Conservation (phyloP, 2,797 vertebrate species). For the Clarias laeviceps region DNA sequence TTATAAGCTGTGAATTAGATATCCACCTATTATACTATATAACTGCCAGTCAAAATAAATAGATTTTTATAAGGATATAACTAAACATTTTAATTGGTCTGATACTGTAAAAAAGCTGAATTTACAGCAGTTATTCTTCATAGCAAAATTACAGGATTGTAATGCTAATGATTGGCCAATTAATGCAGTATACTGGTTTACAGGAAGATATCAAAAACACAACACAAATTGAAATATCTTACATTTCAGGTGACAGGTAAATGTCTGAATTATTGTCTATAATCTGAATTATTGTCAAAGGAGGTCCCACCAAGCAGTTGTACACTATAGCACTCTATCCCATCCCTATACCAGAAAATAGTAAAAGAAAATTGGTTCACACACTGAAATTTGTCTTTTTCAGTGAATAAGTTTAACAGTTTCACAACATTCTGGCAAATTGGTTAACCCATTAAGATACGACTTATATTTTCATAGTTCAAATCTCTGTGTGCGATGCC, state of each 20-base stretch:
- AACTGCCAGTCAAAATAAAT: slow-evolving; percentile 6
- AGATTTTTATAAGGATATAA: background rate
- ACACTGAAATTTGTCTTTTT: background rate
- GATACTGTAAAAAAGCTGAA: background rate
- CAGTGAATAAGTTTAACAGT: background rate
- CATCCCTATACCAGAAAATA: too few relatives aligned
- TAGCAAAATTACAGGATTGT: background rate
- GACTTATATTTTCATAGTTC: background rate
- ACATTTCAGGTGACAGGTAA: background rate
- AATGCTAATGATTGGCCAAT: background rate
- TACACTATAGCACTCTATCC: too few relatives aligned
- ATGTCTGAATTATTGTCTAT: background rate
- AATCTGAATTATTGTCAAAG: background rate
- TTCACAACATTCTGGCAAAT: background rate
- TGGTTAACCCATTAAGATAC: background rate
- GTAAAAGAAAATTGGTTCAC: background rate
- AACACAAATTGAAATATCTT: background rate
- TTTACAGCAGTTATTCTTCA: background rate
- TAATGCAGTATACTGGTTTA: background rate
- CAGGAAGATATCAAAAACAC: background rate
- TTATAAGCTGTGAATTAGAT: slow-evolving; percentile 49
- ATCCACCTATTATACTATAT: slow-evolving; percentile 44
- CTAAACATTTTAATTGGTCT: background rate
- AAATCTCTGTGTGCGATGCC: background rate
- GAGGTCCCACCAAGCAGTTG: too few relatives aligned